Base-by-base conservation (phyloP, 2,888 invertebrate genomes). In the Lasius fuliginosus region DNA sequence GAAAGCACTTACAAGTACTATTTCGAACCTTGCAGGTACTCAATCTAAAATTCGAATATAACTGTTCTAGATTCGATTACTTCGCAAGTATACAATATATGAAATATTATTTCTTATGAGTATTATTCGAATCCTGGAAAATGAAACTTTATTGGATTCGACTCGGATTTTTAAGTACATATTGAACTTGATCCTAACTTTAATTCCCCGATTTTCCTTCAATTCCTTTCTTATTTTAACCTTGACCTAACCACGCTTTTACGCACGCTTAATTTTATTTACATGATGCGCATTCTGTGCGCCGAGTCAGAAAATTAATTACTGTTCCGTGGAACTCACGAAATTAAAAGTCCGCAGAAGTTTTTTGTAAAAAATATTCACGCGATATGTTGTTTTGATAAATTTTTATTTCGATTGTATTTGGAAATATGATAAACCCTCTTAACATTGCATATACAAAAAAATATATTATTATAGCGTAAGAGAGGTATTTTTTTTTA, bases 301-400 rank as follows among this genome's bases (percentile, higher is more conserved):
- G 56, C n/a, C 69, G 15, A 77, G 40, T 77, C 56, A 77, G 77
- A 77, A 77, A 77, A 77, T 69, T 69, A 77, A 77, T 77, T 56
- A 56, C 40, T 9, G 5, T 36, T 40, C 27, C 27, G 27, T 18
- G 53, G 36, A 67, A 53, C 40, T 68, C 36, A 56, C 40, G 12
- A 42, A 42, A 60, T 30, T n/a, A 30, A 40, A 68, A 40, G 56
- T 56, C 53, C 9, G 56, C 3, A 27, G 36, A 46, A 11, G 15
- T 12, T 15, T 40, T 76, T 3, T 1, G 3, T 5, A 11, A 0
- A 6, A 67, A 67, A 36, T 49, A 67, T 36, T 67, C 3, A 0
- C 36, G 8, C 15, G 9, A 4, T 64, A 33, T 5, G 62, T 23
- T 65, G 15, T 36, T 23, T 33, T 18, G 15, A 42, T 49, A 67